Evolutionary conservation across 2,797 vertebrate species (phyloP).

Genomic region (Pelodytes ibericus): DNA sequence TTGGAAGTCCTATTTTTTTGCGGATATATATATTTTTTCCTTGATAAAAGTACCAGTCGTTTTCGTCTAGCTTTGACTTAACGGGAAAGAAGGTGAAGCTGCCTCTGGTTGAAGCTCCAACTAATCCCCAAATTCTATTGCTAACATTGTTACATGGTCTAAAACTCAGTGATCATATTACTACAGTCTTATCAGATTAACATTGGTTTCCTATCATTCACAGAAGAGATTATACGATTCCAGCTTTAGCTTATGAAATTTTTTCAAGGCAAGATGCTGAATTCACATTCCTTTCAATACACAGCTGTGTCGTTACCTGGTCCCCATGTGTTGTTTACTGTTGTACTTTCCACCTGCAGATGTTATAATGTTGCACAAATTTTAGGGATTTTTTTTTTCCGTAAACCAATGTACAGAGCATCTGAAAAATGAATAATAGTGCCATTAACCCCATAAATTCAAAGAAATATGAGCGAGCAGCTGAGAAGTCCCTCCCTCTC

Average conservation of each 20-base stretch:
- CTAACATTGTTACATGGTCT: constrained; percentile 44
- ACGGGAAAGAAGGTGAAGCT: too few species aligned
- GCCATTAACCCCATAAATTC: not conserved
- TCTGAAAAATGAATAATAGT: not conserved
- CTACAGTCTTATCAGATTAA: constrained; percentile 39
- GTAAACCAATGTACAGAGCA: not conserved
- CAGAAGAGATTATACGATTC: constrained; percentile 44
- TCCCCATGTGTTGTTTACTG: constrained; percentile 23
- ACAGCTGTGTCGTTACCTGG: constrained; percentile 22
- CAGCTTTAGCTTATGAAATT: constrained; percentile 41
- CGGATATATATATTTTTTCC: too few species aligned
- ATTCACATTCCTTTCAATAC: constrained; percentile 40
- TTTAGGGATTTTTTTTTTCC: not conserved
- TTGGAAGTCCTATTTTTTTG: too few species aligned
- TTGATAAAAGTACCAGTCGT: too few species aligned
- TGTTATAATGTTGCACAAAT: not conserved
- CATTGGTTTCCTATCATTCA: constrained; percentile 50
- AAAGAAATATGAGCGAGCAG: too few species aligned
- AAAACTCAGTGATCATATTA: constrained; percentile 46
- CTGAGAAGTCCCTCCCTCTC: too few species aligned
- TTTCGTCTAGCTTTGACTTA: too few species aligned
- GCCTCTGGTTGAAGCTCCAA: constrained; percentile 22
- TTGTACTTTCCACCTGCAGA: constrained; percentile 29
- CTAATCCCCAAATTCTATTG: constrained; percentile 24
- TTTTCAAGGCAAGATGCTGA: constrained; percentile 40